These are phyloP conservation scores for Manacus vitellinus DNA, from an alignment of 2,113 vertebrate genomes.

Conservation along the genomic window DNA sequence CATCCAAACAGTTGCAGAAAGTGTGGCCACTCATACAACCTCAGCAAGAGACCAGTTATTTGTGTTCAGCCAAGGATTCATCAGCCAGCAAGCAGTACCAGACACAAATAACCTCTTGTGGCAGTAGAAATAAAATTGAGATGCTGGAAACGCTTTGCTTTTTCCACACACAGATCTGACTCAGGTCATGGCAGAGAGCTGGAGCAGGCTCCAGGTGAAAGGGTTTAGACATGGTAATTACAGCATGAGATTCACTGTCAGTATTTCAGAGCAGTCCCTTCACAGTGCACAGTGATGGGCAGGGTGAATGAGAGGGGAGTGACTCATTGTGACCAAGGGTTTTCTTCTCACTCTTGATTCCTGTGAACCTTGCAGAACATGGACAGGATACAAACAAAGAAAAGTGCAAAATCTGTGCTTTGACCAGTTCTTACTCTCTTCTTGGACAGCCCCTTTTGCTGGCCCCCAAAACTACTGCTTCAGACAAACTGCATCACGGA, in stretches of 20 bases:
- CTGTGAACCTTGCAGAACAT: neutral
- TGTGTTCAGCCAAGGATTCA: neutral
- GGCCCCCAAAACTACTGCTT: neutral
- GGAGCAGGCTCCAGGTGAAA: neutral
- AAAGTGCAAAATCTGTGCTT: neutral
- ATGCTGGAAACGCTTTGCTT: neutral
- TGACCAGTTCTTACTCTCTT: neutral
- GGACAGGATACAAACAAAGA: neutral
- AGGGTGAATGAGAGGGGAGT: neutral
- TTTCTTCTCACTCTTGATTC: neutral
- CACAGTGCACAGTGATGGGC: accelerated
- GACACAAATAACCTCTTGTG: neutral
- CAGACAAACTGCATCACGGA: neutral
- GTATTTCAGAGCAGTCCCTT: neutral
- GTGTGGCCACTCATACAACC: neutral
- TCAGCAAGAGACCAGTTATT: neutral
- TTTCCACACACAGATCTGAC: neutral
- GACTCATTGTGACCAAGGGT: neutral
- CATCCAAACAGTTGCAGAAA: neutral
- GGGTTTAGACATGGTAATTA: neutral
- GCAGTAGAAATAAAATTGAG: neutral
- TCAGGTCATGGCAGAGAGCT: neutral
- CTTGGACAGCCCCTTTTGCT: neutral
- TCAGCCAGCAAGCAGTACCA: neutral
- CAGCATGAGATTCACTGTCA: neutral